Base-by-base conservation (phyloP, 2,797 vertebrate species). In the Mionectes olivaceus region DNA sequence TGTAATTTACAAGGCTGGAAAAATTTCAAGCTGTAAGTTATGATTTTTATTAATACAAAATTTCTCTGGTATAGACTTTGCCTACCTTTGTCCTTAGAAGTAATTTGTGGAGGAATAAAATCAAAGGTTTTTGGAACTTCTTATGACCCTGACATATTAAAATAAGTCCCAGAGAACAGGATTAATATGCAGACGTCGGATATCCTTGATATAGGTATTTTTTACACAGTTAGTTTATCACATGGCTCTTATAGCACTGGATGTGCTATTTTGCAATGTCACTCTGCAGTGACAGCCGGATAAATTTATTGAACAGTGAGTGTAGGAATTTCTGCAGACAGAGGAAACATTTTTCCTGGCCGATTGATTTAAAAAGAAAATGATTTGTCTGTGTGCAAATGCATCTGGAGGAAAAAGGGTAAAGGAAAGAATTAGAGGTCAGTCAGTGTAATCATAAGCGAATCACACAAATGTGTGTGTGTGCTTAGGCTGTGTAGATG, bases 91-190 rank as follows among this genome's bases (percentile, higher is more conserved):
- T 89, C 52, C 32, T 68, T 86, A 88, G 35, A 25, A 91, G 9
- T 74, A 64, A 91, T 84, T 69, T 93, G 47, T 30, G 50, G 27
- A 88, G 69, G 59, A 90, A 68, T 43, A 83, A 94, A 95, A 80
- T 13, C 35, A 90, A 92, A 90, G 70, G 83, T 73, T 92, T 94
- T 74, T 79, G 65, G 30, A 93, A 86, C 19, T 82, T 85, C 73
- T 94, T 96, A 67, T 90, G 67, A 79, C 28, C 27, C 44, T 92
- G 84, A 93, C 94, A 94, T 79, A 87, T 86, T 89, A 92, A 92
- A 91, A 63, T 43, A 69, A 76, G 37, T 91, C 70, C 70, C 37
- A 70, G 67, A 70, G 77, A 88, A 80, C 67, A 81, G 37, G 55
- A 95, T 91, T 96, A 93, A 67, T 93, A 56, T 83, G 44, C 89